Evolutionary conservation across 1,140 invertebrate genomes (phyloP).

Genomic region (Cydia splendana): DNA sequence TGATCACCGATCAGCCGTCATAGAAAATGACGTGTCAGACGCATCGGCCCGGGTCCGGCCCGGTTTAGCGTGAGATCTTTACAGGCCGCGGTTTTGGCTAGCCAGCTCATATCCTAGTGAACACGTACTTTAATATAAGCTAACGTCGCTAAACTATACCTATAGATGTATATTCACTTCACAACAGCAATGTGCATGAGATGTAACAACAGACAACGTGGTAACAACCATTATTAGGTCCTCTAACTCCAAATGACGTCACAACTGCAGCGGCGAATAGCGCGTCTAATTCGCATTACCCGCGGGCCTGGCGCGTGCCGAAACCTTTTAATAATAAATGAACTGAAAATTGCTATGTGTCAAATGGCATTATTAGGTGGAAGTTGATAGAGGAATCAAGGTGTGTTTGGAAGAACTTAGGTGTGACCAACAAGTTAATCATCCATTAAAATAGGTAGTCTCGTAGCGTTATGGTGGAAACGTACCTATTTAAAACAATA

Average conservation of each 20-base stretch:
- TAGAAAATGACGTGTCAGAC: too few relatives aligned
- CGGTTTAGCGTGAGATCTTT: too few relatives aligned
- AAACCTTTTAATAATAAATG: conserved; percentile 78
- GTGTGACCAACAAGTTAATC: conserved; percentile 7
- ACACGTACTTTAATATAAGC: too few relatives aligned
- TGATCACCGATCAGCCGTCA: too few relatives aligned
- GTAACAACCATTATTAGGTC: neutral
- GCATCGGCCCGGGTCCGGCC: too few relatives aligned
- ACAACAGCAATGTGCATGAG: too few relatives aligned
- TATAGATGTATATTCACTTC: too few relatives aligned
- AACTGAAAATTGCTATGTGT: conserved; percentile 75
- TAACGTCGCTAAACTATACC: too few relatives aligned
- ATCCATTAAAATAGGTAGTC: too few relatives aligned
- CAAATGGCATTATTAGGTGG: conserved; percentile 73
- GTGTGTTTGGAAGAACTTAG: neutral
- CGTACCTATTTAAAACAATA: too few relatives aligned
- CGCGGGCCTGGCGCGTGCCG: conserved; percentile 39
- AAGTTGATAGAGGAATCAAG: conserved; percentile 39
- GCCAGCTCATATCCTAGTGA: too few relatives aligned
- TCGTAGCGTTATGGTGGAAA: too few relatives aligned
- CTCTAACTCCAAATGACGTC: neutral
- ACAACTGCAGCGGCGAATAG: neutral
- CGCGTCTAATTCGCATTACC: conserved; percentile 21
- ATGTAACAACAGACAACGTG: neutral
- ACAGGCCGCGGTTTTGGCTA: neutral